Conservation (phyloP, 2,888 invertebrate species). For the Megastigmus dorsalis region DNA sequence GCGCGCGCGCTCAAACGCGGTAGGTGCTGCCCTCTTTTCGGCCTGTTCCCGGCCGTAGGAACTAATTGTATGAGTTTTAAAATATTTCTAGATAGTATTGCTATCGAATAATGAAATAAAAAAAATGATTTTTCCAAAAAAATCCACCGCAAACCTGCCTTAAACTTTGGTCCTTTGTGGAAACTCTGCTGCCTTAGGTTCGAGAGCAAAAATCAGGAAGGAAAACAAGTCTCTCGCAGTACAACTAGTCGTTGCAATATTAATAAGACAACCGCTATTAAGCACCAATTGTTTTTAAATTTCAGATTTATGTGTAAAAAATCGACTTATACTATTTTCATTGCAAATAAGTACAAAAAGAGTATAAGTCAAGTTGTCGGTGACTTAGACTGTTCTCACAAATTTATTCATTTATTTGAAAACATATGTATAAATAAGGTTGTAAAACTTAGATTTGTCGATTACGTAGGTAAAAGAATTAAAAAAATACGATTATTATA, state of each 20-base stretch:
- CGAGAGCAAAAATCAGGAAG: constrained; percentile 52
- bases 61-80: too few species aligned
- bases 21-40: too few species aligned
- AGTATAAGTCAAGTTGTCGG: background rate
- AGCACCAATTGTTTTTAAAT: constrained; percentile 46
- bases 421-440: background rate
- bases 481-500: background rate
- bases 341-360: background rate
- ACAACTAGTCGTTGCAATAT: constrained; percentile 49
- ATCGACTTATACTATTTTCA: background rate
- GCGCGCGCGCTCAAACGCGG: too few species aligned
- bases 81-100: too few species aligned
- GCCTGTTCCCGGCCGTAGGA: too few species aligned
- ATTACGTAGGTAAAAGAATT: constrained; percentile 6
- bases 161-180: constrained; percentile 55
- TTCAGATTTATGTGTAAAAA: constrained; percentile 44
- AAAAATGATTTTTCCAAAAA: too few species aligned
- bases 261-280: constrained; percentile 47
- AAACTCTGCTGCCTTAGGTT: constrained; percentile 53
- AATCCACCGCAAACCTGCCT: too few species aligned
- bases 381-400: background rate
- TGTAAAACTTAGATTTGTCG: background rate
- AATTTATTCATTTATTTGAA: background rate
- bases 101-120: too few species aligned
- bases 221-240: constrained; percentile 35